Conservation (phyloP, 1,140 invertebrate species). For the Diploscapter pachys region DNA sequence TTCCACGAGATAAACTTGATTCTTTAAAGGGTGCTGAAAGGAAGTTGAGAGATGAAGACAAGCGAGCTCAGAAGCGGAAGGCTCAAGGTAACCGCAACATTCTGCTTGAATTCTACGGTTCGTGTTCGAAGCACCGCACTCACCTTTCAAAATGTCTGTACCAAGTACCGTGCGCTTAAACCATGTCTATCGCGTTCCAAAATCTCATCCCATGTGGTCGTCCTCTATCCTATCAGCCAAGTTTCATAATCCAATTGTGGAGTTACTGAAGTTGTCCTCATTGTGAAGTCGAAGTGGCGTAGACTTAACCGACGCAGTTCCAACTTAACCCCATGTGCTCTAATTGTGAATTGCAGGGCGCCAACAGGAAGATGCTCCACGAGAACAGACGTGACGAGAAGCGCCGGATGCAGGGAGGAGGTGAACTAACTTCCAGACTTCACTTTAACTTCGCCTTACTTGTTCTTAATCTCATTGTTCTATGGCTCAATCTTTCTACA, state of each 20-base stretch:
- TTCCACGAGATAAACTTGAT: slow-evolving; percentile 19
- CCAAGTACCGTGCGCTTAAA: neutral
- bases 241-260: no score
- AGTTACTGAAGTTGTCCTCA: no score
- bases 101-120: neutral
- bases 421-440: no score
- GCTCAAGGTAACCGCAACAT: slow-evolving; percentile 65
- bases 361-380: slow-evolving; percentile 58
- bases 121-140: neutral
- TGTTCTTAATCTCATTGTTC: neutral
- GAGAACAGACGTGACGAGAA: slow-evolving; percentile 57
- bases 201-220: neutral
- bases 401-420: slow-evolving; percentile 12
- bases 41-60: slow-evolving; percentile 95
- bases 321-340: no score
- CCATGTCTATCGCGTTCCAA: neutral
- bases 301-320: no score
- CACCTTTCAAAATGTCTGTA: neutral
- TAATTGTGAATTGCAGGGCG: slow-evolving; percentile 40
- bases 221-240: no score
- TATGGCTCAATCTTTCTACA: no score
- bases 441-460: no score
- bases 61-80: slow-evolving; percentile 88
- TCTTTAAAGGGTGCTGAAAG: slow-evolving; percentile 84
- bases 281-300: no score